Evolutionary conservation across 2,888 invertebrate species (phyloP), one percentile per base, ranked within the genome.

Genomic region (Ditylenchus weischeri): DNA sequence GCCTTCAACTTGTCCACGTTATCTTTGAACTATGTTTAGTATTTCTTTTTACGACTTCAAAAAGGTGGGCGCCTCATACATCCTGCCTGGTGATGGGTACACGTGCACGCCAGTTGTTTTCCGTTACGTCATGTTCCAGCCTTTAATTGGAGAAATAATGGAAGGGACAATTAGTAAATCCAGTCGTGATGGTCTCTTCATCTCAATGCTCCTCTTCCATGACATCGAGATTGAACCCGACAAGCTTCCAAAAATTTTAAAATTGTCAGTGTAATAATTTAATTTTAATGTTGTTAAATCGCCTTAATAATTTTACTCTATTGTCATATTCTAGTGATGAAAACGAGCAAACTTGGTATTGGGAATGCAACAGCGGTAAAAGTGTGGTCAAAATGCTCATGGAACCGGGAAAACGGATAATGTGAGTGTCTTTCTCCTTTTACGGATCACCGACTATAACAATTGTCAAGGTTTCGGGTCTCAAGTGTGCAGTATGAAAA

Each of bases 161-260:
- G 88, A 90, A 70, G 98, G 96, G 7, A 93, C 91, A 86, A 93
- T 96, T 72, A 89, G 91, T 78, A 90, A 90, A 83, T 73, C 66
- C 5, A 65, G 21, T 64, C 72, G 43, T 62, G 72, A 62, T 73
- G 79, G 50, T 43, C 21, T 67, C 21, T 64, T 60, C 19, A 36
- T 67, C 19, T 60, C 60, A 21, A 36, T 67, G 38, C 54, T 92
- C 64, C 96, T 96, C 86, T 98, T 94, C 84, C 93, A 93, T 85
- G 96, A 98, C 83, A 93, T 98, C 72, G 85, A 94, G 65, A 91
- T 98, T 81, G 92, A 94, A 43, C 90, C 92, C 0, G 89, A 90
- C 81, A 90, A 91, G 50, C 85, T 98, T 47, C 95, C 93, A n/a
- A 65, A 50, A n/a, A 69, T 72, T 15, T 77, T 71, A 36, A 74